Conservation (phyloP, 2,888 invertebrate species). For the Heliconius erato region DNA sequence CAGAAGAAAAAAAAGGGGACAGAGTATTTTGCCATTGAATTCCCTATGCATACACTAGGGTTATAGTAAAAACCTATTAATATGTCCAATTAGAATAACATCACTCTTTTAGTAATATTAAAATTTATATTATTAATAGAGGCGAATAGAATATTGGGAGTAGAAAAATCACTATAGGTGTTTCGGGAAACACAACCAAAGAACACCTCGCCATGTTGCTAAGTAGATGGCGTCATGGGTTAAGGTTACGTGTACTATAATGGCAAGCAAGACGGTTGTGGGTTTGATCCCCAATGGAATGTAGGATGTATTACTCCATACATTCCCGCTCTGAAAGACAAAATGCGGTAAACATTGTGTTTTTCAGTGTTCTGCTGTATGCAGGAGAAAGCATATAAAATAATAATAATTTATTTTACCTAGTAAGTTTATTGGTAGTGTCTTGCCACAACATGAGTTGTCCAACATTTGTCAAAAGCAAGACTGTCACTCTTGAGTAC, state of each 20-base stretch:
- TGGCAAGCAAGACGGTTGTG: too few relatives aligned
- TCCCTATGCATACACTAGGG: neutral
- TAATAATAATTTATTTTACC: constrained; percentile 62
- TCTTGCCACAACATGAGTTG: constrained; percentile 89
- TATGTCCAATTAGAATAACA: neutral
- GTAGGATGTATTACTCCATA: too few relatives aligned
- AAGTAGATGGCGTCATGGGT: too few relatives aligned
- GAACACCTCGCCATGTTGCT: too few relatives aligned
- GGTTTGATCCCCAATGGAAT: too few relatives aligned
- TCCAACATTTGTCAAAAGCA: constrained; percentile 87
- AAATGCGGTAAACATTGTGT: too few relatives aligned
- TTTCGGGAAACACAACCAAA: too few relatives aligned
- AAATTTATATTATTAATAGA: neutral
- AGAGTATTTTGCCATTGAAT: neutral
- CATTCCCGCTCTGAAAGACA: too few relatives aligned
- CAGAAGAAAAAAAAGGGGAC: neutral
- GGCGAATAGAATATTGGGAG: neutral
- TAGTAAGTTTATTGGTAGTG: constrained; percentile 83
- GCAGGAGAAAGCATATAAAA: neutral
- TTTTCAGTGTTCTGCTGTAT: too few relatives aligned
- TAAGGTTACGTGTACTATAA: too few relatives aligned
- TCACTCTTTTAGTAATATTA: neutral
- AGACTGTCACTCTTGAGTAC: constrained; percentile 85
- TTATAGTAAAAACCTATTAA: neutral
- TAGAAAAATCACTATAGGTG: too few relatives aligned